Base-by-base conservation (phyloP, 2,888 invertebrate species). In the Xanthorhoe spadicearia region DNA sequence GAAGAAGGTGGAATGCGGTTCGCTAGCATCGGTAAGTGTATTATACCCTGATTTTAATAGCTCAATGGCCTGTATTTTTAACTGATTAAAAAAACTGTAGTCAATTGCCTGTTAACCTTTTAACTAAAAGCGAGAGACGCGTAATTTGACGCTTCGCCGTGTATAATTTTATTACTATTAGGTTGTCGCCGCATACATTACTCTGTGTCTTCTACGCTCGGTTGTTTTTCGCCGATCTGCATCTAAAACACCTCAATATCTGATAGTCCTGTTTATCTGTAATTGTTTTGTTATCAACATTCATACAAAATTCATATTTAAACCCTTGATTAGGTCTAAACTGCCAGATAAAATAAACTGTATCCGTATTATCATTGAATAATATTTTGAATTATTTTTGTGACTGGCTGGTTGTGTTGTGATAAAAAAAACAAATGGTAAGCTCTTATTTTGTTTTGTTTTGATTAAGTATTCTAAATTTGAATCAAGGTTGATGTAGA, bases 31-130 rank as follows among this genome's bases (percentile, higher is more conserved):
- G 87, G 92, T 93, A 80, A 92, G 92, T 87, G 65, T 69, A 77
- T 72, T 79, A 76, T 77, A 80, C 74, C 75, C 75, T 76, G 67
- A 79, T 77, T 80, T 79, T 74, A 81, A 77, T 81, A 79, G 77
- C 81, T 75, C 76, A 83, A 83, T 85, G 86, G 87, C 83, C 89
- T 87, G 78, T 92, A 92, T 92, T 91, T 92, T 92, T 92, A 93
- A 93, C 92, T 92, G 92, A 92, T 93, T 92, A 90, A 89, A 91
- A 91, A 91, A 90, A 89, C 90, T 85, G 88, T 92, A 90, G 92
- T 93, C 93, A 93, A 93, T 93, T 93, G 93, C 81, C 86, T 93
- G 92, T 93, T 93, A 93, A 93, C 93, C 93, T 93, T 93, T 93
- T 93, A 93, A 93, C 93, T 93, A 90, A 91, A 91, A 91, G 90